Percentiles rank a stretch among this genome's conserved stretches.
Evolutionary conservation across 2,888 invertebrate species (phyloP).

Genomic region (Steromphala cineraria): DNA sequence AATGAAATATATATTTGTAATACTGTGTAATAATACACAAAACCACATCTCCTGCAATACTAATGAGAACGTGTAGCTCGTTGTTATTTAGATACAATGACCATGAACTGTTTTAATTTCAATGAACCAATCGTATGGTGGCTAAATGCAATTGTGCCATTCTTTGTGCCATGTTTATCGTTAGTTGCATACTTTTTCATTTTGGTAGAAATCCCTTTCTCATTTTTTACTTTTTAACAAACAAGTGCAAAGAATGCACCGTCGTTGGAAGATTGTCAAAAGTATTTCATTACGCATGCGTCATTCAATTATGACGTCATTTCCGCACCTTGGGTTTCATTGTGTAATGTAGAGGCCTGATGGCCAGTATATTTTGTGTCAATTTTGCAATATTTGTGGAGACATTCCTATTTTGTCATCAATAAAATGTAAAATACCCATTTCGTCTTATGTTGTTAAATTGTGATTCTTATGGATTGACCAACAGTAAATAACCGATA

Average conservation of each 20-base stretch:
- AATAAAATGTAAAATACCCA: conserved; percentile 18
- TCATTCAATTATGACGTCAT: neutral
- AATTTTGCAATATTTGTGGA: conserved; percentile 23
- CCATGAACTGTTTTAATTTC: too few relatives aligned
- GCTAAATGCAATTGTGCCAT: neutral
- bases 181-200: neutral
- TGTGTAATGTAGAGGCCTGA: neutral
- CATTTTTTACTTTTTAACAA: too few relatives aligned
- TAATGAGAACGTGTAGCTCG: neutral
- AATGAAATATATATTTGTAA: neutral
- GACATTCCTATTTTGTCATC: conserved; percentile 29
- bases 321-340: neutral
- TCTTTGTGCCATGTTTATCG: neutral
- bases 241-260: neutral
- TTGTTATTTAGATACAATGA: neutral
- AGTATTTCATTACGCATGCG: neutral
- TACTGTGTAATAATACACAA: neutral
- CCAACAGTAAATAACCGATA: too few relatives aligned
- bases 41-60: neutral
- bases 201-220: too few relatives aligned
- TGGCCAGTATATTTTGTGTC: conserved; percentile 17
- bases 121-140: too few relatives aligned
- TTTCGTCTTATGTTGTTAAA: too few relatives aligned
- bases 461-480: too few relatives aligned
- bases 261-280: neutral